Conservation (phyloP, 2,888 invertebrate species). For the Petrolisthes manimaculis region DNA sequence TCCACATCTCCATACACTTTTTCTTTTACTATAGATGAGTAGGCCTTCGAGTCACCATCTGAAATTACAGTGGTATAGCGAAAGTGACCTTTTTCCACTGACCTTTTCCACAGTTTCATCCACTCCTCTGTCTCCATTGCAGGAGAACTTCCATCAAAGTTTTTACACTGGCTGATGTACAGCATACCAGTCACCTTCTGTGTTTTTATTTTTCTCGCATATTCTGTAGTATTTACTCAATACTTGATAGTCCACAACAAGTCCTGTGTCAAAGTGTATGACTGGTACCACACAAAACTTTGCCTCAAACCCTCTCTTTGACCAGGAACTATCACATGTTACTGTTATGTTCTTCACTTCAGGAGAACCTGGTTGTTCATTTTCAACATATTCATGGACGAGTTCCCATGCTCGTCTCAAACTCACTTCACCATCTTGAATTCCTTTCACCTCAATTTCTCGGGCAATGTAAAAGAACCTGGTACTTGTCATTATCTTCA, state of each 20-base stretch:
- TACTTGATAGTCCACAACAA: slow-evolving; percentile 8
- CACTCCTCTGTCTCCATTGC: background rate
- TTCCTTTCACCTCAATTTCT: background rate
- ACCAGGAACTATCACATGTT: slow-evolving; percentile 16
- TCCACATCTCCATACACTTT: background rate
- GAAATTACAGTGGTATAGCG: background rate
- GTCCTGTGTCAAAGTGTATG: slow-evolving; percentile 11
- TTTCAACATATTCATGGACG: background rate
- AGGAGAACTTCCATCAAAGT: background rate
- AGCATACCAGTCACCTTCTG: slow-evolving; percentile 7
- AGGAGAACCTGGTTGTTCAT: background rate
- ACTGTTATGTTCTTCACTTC: slow-evolving; percentile 11
- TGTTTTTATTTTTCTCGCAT: background rate
- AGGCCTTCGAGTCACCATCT: background rate
- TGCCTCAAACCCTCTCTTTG: slow-evolving; percentile 9
- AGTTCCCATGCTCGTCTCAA: background rate
- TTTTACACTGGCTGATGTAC: background rate
- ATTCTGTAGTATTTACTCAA: background rate
- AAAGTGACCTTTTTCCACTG: background rate
- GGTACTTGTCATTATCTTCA: no score
- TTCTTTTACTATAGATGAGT: background rate
- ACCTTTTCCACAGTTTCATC: background rate
- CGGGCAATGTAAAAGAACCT: background rate
- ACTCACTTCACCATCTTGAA: background rate
- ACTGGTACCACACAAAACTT: slow-evolving; percentile 14